A percentile compares a stretch with the other conserved stretches of the same genome.
Evolutionary conservation across 2,113 vertebrate species (phyloP).

Genomic region (Triplophysa rosa): DNA sequence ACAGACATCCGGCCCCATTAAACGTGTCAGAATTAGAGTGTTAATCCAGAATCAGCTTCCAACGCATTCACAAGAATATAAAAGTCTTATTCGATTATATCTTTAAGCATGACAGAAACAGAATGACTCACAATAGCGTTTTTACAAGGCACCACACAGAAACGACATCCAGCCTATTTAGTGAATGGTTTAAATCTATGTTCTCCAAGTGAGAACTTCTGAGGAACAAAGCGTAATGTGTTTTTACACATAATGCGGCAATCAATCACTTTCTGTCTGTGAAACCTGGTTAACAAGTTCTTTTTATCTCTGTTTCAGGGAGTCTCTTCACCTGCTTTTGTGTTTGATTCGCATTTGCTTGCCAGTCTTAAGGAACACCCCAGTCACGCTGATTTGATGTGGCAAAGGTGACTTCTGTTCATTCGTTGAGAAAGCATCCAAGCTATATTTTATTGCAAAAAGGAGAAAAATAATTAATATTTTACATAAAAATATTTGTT

Average conservation of each 20-base stretch:
- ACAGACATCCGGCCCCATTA: background rate
- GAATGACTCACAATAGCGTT: background rate
- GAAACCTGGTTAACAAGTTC: slow-evolving; percentile 11
- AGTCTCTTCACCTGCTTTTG: slow-evolving; percentile 21
- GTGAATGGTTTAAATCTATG: slow-evolving; percentile 44
- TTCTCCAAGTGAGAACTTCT: slow-evolving; percentile 41
- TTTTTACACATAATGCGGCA: background rate
- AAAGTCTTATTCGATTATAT: background rate
- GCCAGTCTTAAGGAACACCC: slow-evolving; percentile 52
- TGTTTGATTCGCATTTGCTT: slow-evolving; percentile 42
- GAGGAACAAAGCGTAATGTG: background rate
- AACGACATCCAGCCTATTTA: background rate
- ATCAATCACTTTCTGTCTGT: background rate
- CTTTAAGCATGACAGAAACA: background rate
- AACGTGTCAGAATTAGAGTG: slow-evolving; percentile 10
- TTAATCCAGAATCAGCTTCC: slow-evolving; percentile 5
- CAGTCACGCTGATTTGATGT: slow-evolving; percentile 42
- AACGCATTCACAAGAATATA: background rate
- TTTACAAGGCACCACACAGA: background rate
- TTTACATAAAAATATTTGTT: too few species aligned
- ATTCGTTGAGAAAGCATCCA: background rate
- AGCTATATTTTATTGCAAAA: background rate
- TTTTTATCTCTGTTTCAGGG: slow-evolving; percentile 34
- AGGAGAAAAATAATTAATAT: background rate
- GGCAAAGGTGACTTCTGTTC: slow-evolving; percentile 48